Base-by-base conservation (phyloP, 2,888 invertebrate species). In the Amaurobius ferox region DNA sequence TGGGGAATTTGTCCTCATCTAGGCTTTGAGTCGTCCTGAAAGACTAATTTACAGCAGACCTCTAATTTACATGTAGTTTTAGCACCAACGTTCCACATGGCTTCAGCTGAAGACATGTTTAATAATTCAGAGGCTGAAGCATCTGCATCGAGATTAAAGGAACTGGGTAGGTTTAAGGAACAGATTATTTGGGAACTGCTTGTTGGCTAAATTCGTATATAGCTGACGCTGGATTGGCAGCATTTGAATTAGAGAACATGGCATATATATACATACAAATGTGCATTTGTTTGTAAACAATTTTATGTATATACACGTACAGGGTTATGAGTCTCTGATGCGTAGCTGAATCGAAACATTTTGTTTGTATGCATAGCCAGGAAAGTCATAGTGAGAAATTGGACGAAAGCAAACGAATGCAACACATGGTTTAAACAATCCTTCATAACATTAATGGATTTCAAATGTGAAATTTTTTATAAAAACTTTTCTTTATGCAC, bases 1-100 rank as follows among this genome's bases (percentile, higher is more conserved):
- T 48, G 48, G 23, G 23, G 23, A 61, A 3, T 23, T 23, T 55
- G 16, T 55, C 55, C 26, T n/a, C 40, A 39, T 78, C 29, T 71
- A 62, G n/a, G 19, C 44, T 64, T 29, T 29, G 28, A 29, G 28
- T 11, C 64, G n/a, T n/a, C n/a, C n/a, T n/a, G n/a, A n/a, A n/a
- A n/a, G n/a, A n/a, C n/a, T n/a, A n/a, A n/a, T n/a, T n/a, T n/a
- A n/a, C n/a, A n/a, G n/a, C n/a, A n/a, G n/a, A n/a, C n/a, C n/a
- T n/a, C n/a, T n/a, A n/a, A 7, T 29, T 11, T 29, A 74, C n/a
- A 61, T 40, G 23, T 30, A 79, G n/a, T 80, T 79, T 72, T 80
- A 80, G 80, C 73, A 80, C 80, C 73, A 73, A 73, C 64, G 30
- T 61, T 48, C 70, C 62, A 35, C 32, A 64, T 44, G 35, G 40